Conservation (phyloP, 2,797 vertebrate species). For the Syngnathus acus region DNA sequence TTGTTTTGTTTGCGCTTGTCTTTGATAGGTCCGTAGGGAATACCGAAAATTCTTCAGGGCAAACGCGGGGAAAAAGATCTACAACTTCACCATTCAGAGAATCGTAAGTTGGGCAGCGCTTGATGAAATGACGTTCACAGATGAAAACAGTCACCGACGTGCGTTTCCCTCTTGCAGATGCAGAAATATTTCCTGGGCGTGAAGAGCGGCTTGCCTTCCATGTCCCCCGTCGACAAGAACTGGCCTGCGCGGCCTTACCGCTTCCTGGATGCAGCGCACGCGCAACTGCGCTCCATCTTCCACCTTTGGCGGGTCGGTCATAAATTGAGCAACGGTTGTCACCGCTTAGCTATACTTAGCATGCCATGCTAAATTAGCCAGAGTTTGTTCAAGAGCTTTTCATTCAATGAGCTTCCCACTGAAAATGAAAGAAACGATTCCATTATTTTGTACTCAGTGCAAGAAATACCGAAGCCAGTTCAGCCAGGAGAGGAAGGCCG, state of each 20-base stretch:
- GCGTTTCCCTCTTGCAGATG: constrained; percentile 30
- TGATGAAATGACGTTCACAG: no score
- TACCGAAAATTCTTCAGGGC: constrained; percentile 98
- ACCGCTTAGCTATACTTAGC: no score
- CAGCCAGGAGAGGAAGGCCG: constrained; percentile 87
- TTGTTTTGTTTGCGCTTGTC: constrained; percentile 25
- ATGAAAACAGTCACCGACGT: no score
- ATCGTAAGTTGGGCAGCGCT: constrained; percentile 74
- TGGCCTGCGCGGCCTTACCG: constrained; percentile 85
- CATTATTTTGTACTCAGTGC: constrained; percentile 71
- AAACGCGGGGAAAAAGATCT: constrained; percentile 95
- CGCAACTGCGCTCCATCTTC: constrained; percentile 84
- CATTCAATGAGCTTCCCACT: no score
- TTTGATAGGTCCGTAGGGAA: constrained; percentile 86
- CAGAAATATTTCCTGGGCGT: constrained; percentile 92
- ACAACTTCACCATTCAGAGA: constrained; percentile 91
- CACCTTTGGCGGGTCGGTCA: constrained; percentile 89
- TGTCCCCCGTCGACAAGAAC: constrained; percentile 89
- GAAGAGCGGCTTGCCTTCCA: constrained; percentile 84
- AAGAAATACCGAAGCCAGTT: constrained; percentile 93
- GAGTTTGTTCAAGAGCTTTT: no score
- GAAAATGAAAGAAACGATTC: no score
- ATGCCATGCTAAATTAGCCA: no score
- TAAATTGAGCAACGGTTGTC: no score
- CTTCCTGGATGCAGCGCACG: constrained; percentile 85